Percentiles rank a stretch among this genome's conserved stretches.
These are phyloP conservation scores for Pedicia rivosa DNA, from an alignment of 2,888 invertebrate species.

Conservation along the genomic window DNA sequence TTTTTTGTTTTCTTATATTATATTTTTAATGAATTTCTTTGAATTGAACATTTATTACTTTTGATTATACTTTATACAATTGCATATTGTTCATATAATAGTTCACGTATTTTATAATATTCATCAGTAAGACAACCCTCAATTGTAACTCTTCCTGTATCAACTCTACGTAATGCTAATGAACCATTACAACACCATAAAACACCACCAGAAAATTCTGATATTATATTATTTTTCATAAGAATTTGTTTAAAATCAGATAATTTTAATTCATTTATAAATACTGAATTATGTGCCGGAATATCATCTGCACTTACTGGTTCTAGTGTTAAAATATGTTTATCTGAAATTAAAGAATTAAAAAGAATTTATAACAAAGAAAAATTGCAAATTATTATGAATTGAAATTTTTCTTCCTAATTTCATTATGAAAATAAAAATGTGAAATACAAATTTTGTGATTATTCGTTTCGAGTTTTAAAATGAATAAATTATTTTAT, in stretches of 20 bases:
- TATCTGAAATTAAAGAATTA: conserved; percentile 24
- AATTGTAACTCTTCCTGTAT: conserved; percentile 78
- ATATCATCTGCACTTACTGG: conserved; percentile 38
- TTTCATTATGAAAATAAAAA: too few species aligned
- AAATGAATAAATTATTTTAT: too few species aligned
- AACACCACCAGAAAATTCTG: conserved; percentile 83
- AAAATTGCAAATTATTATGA: too few species aligned
- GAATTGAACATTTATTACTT: neutral
- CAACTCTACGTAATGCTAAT: conserved; percentile 76
- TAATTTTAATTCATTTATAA: conserved; percentile 84
- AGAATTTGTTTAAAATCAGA: conserved; percentile 79
- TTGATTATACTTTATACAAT: conserved; percentile 47
- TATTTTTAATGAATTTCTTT: neutral
- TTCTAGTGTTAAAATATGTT: conserved; percentile 52
- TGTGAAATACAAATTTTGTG: too few species aligned
- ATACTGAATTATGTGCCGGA: conserved; percentile 63
- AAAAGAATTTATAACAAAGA: too few species aligned
- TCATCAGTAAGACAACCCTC: conserved; percentile 92
- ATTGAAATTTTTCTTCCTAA: too few species aligned
- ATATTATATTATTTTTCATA: conserved; percentile 53
- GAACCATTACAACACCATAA: conserved; percentile 87
- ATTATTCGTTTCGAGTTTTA: too few species aligned
- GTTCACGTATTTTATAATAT: conserved; percentile 81
- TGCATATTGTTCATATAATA: conserved; percentile 93
- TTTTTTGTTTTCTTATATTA: too few species aligned